Evolutionary conservation across 1,140 invertebrate species (phyloP).

Genomic region (Halictus rubicundus): DNA sequence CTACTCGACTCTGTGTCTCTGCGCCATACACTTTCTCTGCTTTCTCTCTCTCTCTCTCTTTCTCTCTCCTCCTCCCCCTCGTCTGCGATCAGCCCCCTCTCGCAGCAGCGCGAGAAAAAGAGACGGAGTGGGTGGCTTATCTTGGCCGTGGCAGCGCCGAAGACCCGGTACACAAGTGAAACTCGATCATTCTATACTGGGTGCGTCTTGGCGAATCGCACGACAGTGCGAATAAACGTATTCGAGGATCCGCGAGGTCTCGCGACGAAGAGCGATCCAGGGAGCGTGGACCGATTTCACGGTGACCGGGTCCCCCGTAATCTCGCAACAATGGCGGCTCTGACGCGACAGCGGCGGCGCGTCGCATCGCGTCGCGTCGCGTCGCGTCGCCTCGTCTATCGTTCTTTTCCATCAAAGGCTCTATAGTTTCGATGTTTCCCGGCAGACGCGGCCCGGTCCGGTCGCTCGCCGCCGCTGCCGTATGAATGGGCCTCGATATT

Average conservation of each 20-base stretch:
- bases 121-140: slow-evolving; percentile 72
- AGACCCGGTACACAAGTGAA: slow-evolving; percentile 62
- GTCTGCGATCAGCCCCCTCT: background rate
- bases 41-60: background rate
- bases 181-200: slow-evolving; percentile 63
- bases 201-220: slow-evolving; percentile 32
- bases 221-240: slow-evolving; percentile 11
- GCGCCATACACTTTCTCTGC: slow-evolving; percentile 44
- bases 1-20: slow-evolving; percentile 62
- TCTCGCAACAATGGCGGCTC: no score
- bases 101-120: slow-evolving; percentile 56
- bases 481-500: no score
- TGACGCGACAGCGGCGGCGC: no score
- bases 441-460: no score
- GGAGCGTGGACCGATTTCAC: no score
- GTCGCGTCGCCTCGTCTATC: no score
- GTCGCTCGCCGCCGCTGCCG: no score
- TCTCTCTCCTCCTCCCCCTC: background rate
- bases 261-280: no score
- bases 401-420: no score
- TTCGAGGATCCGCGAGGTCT: background rate
- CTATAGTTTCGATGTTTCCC: no score
- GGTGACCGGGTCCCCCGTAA: no score
- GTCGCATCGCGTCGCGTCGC: no score
- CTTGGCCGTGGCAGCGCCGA: slow-evolving; percentile 67